A percentile compares a stretch with the other conserved stretches of the same genome.
These are phyloP conservation scores for Cyrtorhinus lividipennis DNA, from an alignment of 1,140 invertebrate genomes.

Conservation along the genomic window DNA sequence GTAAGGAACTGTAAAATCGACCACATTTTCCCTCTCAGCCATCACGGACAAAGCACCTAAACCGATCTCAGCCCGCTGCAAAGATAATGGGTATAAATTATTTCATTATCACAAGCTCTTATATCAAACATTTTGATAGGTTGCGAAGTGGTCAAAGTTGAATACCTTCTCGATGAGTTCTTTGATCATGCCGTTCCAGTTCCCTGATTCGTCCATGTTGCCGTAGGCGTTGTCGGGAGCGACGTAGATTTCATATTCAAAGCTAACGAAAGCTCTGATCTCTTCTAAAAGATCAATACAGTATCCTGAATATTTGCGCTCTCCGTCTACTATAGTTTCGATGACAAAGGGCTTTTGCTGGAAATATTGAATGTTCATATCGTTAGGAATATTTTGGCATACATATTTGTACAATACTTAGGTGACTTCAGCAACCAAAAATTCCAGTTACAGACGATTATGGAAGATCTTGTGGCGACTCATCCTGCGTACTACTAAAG, in stretches of 20 bases:
- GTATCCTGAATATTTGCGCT: slow-evolving; percentile 62
- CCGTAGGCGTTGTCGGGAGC: slow-evolving; percentile 68
- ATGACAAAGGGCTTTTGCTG: slow-evolving; percentile 74
- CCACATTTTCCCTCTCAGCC: slow-evolving; percentile 85
- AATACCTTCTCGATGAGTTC: slow-evolving; percentile 72
- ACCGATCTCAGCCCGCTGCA: slow-evolving; percentile 68
- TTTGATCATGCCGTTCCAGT: slow-evolving; percentile 85
- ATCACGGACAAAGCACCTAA: slow-evolving; percentile 78
- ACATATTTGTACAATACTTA: too few species aligned
- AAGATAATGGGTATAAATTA: background rate
- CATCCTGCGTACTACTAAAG: too few species aligned
- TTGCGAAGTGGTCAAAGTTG: too few species aligned
- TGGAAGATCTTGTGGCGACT: too few species aligned
- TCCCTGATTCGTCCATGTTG: slow-evolving; percentile 64
- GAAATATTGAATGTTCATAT: too few species aligned
- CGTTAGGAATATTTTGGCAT: too few species aligned
- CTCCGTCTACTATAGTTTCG: slow-evolving; percentile 35
- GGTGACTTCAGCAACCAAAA: too few species aligned
- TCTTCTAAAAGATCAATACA: slow-evolving; percentile 83
- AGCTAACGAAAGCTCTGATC: slow-evolving; percentile 65
- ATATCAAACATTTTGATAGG: too few species aligned
- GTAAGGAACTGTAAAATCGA: slow-evolving; percentile 90
- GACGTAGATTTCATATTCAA: slow-evolving; percentile 76
- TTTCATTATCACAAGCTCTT: too few species aligned
- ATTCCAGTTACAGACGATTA: too few species aligned